Percentiles rank a stretch among this genome's conserved stretches.
Evolutionary conservation across 2,888 invertebrate genomes (phyloP).

Genomic region (Metalampra italica): DNA sequence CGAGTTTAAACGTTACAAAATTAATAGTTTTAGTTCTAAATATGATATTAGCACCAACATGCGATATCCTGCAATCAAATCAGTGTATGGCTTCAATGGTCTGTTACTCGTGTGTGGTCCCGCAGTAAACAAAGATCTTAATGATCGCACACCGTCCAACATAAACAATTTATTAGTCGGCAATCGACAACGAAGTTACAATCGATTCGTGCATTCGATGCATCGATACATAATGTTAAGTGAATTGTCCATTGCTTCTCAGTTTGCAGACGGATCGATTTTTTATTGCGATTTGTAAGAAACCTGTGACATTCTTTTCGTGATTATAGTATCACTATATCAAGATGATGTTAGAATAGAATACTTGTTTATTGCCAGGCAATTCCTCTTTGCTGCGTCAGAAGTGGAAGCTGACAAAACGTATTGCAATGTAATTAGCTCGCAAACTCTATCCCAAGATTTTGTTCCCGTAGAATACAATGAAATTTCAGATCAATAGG

Average conservation of each 20-base stretch:
- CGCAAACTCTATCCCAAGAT: no score
- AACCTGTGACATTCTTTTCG: slow-evolving; percentile 7
- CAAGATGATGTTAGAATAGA: no score
- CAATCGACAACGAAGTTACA: slow-evolving; percentile 65
- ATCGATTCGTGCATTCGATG: slow-evolving; percentile 58
- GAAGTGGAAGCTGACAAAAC: no score
- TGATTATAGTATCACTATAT: no score
- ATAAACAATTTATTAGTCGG: slow-evolving; percentile 68
- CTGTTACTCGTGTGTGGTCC: slow-evolving; percentile 70
- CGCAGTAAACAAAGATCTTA: slow-evolving; percentile 70
- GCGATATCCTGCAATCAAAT: slow-evolving; percentile 73
- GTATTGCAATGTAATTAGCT: no score
- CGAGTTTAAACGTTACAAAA: slow-evolving; percentile 18
- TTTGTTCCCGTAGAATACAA: no score
- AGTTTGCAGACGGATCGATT: slow-evolving; percentile 45
- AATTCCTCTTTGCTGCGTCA: no score
- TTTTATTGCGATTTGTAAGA: slow-evolving; percentile 38
- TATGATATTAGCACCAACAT: slow-evolving; percentile 58
- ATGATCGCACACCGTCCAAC: slow-evolving; percentile 56
- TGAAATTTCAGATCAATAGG: slow-evolving; percentile 60
- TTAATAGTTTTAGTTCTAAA: slow-evolving; percentile 39
- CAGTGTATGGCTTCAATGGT: slow-evolving; percentile 60
- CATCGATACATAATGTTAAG: slow-evolving; percentile 44
- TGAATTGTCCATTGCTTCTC: slow-evolving; percentile 42
- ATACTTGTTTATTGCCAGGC: no score